phyloP scores from a whole-genome alignment of 2,888 invertebrate genomes.

The Xylota segnis region DNA sequence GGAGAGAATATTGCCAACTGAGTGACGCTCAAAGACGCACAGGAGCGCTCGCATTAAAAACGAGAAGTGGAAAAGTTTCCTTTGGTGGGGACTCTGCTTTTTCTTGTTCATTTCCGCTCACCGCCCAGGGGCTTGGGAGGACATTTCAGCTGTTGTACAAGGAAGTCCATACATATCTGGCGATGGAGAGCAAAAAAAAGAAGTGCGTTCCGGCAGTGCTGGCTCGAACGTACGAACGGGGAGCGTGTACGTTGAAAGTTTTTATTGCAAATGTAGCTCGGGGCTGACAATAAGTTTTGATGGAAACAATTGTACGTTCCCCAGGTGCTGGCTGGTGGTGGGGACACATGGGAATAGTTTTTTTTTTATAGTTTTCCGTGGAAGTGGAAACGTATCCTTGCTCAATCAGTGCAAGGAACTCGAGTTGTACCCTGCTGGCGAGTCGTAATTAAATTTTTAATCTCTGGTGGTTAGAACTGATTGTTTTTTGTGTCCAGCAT shows the following conservation, averaged over 20 bases:
- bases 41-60: slow-evolving; percentile 51
- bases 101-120: slow-evolving; percentile 17
- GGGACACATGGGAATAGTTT: slow-evolving; percentile 22
- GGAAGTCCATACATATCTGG: neutral
- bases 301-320: slow-evolving; percentile 62
- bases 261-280: slow-evolving; percentile 50
- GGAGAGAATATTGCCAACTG: slow-evolving; percentile 45
- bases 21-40: slow-evolving; percentile 47
- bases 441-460: slow-evolving; percentile 55
- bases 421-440: neutral
- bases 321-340: slow-evolving; percentile 10
- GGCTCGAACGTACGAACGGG: slow-evolving; percentile 25
- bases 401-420: neutral
- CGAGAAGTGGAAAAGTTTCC: slow-evolving; percentile 62
- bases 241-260: slow-evolving; percentile 42
- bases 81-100: slow-evolving; percentile 19
- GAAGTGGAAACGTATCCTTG: neutral
- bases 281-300: slow-evolving; percentile 69
- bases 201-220: slow-evolving; percentile 45
- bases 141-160: slow-evolving; percentile 52
- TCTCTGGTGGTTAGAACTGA: slow-evolving; percentile 8
- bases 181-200: slow-evolving; percentile 60
- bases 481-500: too few species aligned
- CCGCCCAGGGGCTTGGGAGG: slow-evolving; percentile 43
- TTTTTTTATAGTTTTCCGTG: neutral